A percentile compares a stretch with the other conserved stretches of the same genome.
These are phyloP conservation scores for Idris sp. DNA, from an alignment of 1,140 invertebrate species.

Conservation along the genomic window DNA sequence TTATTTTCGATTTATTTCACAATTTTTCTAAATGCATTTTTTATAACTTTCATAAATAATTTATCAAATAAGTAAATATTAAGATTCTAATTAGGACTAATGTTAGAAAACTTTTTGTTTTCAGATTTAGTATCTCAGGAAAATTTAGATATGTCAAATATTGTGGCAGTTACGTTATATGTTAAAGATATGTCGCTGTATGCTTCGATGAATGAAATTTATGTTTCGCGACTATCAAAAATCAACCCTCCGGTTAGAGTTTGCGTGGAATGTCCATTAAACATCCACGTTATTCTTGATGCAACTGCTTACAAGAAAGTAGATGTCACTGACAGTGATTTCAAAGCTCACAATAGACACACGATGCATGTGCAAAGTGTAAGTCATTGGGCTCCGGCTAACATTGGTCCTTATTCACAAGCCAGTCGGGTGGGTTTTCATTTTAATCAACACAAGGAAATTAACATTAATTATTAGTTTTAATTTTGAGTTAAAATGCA, in stretches of 20 bases:
- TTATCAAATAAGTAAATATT: slow-evolving; percentile 12
- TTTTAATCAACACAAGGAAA: slow-evolving; percentile 2
- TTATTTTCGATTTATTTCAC: too few relatives aligned
- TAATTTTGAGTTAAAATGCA: too few relatives aligned
- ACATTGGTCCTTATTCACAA: slow-evolving; percentile 97
- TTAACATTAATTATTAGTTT: too few relatives aligned
- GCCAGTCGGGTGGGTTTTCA: slow-evolving; percentile 83
- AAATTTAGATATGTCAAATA: slow-evolving; percentile 81
- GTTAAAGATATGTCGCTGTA: slow-evolving; percentile 90
- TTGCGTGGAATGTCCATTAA: slow-evolving; percentile 89
- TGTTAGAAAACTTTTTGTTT: slow-evolving; percentile 21
- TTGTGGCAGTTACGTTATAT: slow-evolving; percentile 90
- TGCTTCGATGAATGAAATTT: slow-evolving; percentile 86
- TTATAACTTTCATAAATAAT: too few relatives aligned
- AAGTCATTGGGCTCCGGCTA: slow-evolving; percentile 97
- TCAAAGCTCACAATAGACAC: slow-evolving; percentile 77
- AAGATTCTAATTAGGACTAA: slow-evolving; percentile 3
- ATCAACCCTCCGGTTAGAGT: slow-evolving; percentile 92
- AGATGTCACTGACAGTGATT: slow-evolving; percentile 68
- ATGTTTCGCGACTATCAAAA: slow-evolving; percentile 85
- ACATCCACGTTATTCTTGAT: slow-evolving; percentile 87
- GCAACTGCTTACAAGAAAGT: slow-evolving; percentile 83
- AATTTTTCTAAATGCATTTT: too few relatives aligned
- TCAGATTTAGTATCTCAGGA: slow-evolving; percentile 80
- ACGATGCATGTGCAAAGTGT: slow-evolving; percentile 96